These are phyloP conservation scores for Torymus auratus DNA, from an alignment of 2,888 invertebrate species.

Conservation along the genomic window DNA sequence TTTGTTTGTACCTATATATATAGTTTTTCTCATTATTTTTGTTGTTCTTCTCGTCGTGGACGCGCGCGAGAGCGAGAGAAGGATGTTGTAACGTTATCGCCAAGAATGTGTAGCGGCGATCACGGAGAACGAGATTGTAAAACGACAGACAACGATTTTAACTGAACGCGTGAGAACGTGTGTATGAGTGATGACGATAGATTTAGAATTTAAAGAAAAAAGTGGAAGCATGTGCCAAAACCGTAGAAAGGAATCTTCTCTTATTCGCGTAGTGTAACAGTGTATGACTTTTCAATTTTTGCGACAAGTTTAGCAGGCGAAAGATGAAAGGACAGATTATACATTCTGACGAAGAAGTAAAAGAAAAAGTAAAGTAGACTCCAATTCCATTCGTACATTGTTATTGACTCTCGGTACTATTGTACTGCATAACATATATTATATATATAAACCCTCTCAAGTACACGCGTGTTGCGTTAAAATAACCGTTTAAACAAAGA, in stretches of 20 bases:
- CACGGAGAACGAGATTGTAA: conserved; percentile 26
- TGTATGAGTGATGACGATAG: conserved; percentile 13
- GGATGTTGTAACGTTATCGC: neutral
- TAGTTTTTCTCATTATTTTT: conserved; percentile 26
- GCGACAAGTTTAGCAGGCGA: neutral
- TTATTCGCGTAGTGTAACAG: neutral
- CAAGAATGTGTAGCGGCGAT: neutral
- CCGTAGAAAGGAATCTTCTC: conserved; percentile 6
- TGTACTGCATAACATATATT: conserved; percentile 44
- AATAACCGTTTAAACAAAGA: conserved; percentile 1
- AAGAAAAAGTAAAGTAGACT: conserved; percentile 24
- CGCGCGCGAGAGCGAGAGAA: too few species aligned
- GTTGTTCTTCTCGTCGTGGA: neutral
- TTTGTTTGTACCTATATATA: conserved; percentile 17
- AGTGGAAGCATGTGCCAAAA: conserved; percentile 54
- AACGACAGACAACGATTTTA: conserved; percentile 46
- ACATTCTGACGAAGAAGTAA: too few species aligned
- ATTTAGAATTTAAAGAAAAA: conserved; percentile 5
- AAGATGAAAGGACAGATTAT: neutral
- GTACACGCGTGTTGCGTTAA: conserved; percentile 33
- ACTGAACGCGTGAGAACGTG: neutral
- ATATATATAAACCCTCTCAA: conserved; percentile 35
- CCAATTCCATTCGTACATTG: conserved; percentile 40
- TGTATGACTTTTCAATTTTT: conserved; percentile 18
- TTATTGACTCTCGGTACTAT: conserved; percentile 48